phyloP scores from a whole-genome alignment of 2,113 vertebrate genomes.

The Athene cunicularia region DNA sequence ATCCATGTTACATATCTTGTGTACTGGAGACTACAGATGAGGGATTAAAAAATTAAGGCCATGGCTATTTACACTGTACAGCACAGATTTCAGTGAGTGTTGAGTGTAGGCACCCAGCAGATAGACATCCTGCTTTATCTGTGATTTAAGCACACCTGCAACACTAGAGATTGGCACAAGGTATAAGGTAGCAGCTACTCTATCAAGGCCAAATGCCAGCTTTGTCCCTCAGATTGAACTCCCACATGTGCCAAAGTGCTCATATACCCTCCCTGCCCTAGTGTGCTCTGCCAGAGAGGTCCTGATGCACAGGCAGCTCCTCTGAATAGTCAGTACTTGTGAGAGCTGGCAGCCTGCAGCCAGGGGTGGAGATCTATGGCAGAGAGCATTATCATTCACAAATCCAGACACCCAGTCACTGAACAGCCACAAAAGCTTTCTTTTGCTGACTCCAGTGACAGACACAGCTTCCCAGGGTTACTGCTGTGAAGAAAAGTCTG shows the following conservation, averaged over 20 bases:
- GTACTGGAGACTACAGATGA: neutral
- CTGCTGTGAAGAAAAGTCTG: neutral
- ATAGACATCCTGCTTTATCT: neutral
- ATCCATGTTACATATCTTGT: conserved; percentile 37
- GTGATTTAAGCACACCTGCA: neutral
- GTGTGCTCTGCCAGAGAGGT: neutral
- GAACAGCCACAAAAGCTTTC: neutral
- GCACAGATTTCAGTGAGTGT: neutral
- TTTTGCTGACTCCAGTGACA: neutral
- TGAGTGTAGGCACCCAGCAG: neutral
- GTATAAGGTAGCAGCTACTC: neutral
- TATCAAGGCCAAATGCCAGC: neutral
- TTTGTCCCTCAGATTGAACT: neutral
- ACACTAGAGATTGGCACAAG: neutral
- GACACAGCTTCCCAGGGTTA: neutral
- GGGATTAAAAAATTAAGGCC: neutral
- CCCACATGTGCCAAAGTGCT: accelerated
- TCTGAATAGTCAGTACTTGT: accelerated
- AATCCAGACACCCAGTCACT: accelerated
- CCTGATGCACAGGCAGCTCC: neutral
- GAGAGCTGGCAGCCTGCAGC: accelerated
- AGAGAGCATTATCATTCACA: accelerated
- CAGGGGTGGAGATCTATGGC: neutral
- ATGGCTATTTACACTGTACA: neutral
- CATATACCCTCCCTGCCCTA: neutral